Conservation (phyloP, 2,888 invertebrate species). For the Drosophila birchii region DNA sequence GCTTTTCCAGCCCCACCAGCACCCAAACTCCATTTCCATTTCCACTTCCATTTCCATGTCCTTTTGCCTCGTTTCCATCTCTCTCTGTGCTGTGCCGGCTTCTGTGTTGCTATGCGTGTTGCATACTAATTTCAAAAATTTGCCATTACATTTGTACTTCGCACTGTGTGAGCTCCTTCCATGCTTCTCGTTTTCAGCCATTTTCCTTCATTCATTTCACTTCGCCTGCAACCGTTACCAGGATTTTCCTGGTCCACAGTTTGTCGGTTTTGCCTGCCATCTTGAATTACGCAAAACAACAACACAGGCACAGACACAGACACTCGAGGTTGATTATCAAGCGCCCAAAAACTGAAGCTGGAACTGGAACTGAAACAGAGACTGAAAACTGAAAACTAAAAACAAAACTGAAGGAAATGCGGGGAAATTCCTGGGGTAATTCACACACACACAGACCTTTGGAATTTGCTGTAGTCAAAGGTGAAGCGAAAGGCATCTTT, state of each 20-base stretch:
- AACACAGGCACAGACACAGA: constrained; percentile 13
- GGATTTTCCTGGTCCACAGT: constrained; percentile 19
- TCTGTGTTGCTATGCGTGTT: constrained; percentile 68
- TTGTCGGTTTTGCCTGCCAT: constrained; percentile 46
- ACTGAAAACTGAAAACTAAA: constrained; percentile 31
- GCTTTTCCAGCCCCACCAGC: constrained; percentile 14
- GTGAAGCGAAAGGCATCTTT: constrained; percentile 64
- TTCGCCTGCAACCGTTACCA: not conserved
- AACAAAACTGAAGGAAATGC: constrained; percentile 2
- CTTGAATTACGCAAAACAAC: constrained; percentile 36
- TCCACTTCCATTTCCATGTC: constrained; percentile 33
- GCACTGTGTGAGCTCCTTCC: constrained; percentile 18
- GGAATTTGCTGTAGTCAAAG: constrained; percentile 69
- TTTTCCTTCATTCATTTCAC: constrained; percentile 9
- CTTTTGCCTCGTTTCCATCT: constrained; percentile 18
- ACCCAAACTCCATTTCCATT: constrained; percentile 18
- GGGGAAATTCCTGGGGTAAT: constrained; percentile 14
- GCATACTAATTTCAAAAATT: constrained; percentile 80
- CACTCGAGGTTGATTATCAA: constrained; percentile 60
- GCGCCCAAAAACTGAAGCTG: constrained; percentile 9
- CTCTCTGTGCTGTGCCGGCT: constrained; percentile 2
- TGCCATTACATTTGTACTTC: constrained; percentile 77
- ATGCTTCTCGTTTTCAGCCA: constrained; percentile 17
- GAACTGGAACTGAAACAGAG: constrained; percentile 16
- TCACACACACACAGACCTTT: constrained; percentile 52